phyloP scores from a whole-genome alignment of 2,113 vertebrate species.

The Camelus bactrianus region DNA sequence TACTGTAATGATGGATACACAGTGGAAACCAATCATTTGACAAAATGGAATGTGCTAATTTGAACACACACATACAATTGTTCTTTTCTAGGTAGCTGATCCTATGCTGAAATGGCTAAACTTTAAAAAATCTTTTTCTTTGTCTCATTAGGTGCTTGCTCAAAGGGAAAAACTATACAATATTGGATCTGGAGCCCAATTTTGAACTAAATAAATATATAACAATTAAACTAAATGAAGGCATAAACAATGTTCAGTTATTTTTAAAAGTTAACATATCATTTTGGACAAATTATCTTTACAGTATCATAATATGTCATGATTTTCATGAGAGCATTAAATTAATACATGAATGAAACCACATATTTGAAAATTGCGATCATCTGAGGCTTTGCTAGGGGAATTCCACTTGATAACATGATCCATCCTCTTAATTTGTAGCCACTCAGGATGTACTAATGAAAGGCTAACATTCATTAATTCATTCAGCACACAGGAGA shows the following conservation, averaged over 20 bases:
- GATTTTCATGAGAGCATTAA: neutral
- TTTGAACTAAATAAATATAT: neutral
- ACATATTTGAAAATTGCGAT: neutral
- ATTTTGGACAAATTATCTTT: conserved; percentile 16
- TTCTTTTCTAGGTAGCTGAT: neutral
- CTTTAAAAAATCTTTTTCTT: neutral
- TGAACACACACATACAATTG: neutral
- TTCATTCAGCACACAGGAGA: neutral
- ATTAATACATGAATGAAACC: neutral
- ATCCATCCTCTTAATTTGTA: neutral
- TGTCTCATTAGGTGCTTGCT: neutral
- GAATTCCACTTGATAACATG: conserved; percentile 8
- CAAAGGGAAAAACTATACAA: neutral
- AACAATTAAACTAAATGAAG: neutral
- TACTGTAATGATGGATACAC: neutral
- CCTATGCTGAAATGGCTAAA: neutral
- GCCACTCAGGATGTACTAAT: neutral
- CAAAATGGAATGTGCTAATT: neutral
- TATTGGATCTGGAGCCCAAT: neutral
- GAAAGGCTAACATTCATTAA: neutral
- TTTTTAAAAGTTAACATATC: neutral
- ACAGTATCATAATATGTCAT: neutral
- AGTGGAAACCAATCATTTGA: neutral
- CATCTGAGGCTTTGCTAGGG: neutral
- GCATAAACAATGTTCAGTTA: neutral